Evolutionary conservation across 2,113 vertebrate genomes (phyloP), one percentile per base, ranked within the genome.

Genomic region (Conger conger): DNA sequence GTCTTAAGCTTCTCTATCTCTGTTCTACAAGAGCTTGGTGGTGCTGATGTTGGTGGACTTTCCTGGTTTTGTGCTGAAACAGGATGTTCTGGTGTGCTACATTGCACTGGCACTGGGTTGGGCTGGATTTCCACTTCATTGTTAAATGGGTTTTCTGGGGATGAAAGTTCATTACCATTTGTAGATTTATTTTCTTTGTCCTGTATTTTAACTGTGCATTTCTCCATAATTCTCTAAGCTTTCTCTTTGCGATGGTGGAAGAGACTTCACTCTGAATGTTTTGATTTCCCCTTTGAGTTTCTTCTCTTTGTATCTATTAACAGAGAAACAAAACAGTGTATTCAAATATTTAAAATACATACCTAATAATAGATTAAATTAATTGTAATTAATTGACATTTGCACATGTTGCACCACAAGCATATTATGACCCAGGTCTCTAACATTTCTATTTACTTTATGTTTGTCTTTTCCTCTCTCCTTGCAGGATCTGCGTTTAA

Each of bases 31-130:
- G 8, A 54, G n/a, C 36, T 36, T 63, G 81, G 54, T 82, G 50
- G 81, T 37, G 53, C 15, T 68, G 81, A 82, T 60, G 50, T 76
- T 83, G 35, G 63, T 83, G 60, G 82, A 83, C 82, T 76, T 83
- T 76, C 38, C 82, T 82, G 81, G 53, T 42, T 83, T 76, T 76
- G 30, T 82, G 36, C 81, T 63, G 30, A 23, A 68, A 82, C 37
- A 45, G 63, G 82, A 83, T 73, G 63, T 73, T 40, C 60, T 83
- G 82, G 63, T 76, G 60, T 83, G 60, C 60, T 30, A 42, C 82
- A 73, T 76, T 40, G 37, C 60, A 83, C 57, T 60, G 81, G 6
- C 33, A 63, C 20, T 83, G 82, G 82, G 20, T 76, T 36, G n/a
- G 60, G 3, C 57, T 83, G 82, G 60, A 76, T 68, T 82, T 82